Base-by-base conservation (phyloP, 1,140 invertebrate genomes). In the Pentalonia nigronervosa region DNA sequence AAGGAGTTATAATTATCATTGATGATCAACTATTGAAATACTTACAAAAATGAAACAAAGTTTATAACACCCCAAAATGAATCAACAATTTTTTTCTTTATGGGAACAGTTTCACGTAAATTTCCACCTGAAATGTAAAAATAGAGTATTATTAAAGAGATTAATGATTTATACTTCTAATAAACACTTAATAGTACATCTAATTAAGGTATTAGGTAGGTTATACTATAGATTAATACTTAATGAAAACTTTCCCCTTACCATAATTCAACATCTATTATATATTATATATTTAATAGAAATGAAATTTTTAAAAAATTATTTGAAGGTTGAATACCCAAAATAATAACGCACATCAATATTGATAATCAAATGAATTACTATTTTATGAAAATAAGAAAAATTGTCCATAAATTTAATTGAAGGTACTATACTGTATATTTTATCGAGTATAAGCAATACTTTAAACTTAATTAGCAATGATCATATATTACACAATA, bases 51-150 rank as follows among this genome's bases (percentile, higher is more conserved):
- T 50, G 76, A 36, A 86, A 93, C 47, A 56, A 93, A 93, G 30
- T 93, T 67, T 86, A 93, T 53, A n/a, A 93, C 48, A 41, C 91
- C 91, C 91, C 91, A 93, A 21, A 93, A 84, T 86, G 91, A 56
- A 14, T 93, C 14, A 0, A 84, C 34, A 56, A 93, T 93, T 84
- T 93, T 93, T 86, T 93, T 93, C 36, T 93, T 93, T 34, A 93
- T 25, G 14, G 91, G 91, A 30, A 56, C 91, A 34, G 76, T 86
- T 83, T 84, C 45, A 4, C 86, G 76, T n/a, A 93, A 86, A 93
- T 7, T 56, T 17, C 91, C 91, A 93, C 81, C 91, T 93, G n/a
- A 93, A 86, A 41, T 50, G n/a, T 30, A 53, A 93, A 53, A 23
- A 53, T 41, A 30, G 2, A 88, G 17, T n/a, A 90, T 41, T 90